These are phyloP conservation scores for Lepilemur ruficaudatus DNA, from an alignment of 2,797 vertebrate genomes.

Conservation along the genomic window DNA sequence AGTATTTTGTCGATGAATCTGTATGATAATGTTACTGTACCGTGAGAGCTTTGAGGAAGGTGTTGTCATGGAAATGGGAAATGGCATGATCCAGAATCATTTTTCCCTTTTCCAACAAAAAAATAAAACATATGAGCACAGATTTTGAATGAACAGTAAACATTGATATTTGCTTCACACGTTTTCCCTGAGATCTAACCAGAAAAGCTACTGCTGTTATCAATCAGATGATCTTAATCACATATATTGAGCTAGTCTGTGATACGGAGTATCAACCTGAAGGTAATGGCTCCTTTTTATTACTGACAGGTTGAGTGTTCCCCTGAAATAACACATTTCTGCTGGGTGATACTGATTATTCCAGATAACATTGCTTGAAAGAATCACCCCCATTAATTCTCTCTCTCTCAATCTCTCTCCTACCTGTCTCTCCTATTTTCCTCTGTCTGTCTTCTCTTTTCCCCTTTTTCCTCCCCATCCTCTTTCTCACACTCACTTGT, in stretches of 20 bases:
- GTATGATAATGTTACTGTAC: background rate
- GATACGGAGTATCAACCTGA: background rate
- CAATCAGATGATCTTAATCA: conserved; percentile 5
- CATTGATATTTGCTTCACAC: background rate
- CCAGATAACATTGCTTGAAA: background rate
- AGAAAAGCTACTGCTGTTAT: background rate
- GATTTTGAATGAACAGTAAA: background rate
- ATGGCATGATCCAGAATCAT: background rate
- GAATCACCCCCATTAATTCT: background rate
- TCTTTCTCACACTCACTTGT: background rate
- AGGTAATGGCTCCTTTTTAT: background rate
- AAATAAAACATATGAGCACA: background rate
- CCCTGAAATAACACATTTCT: conserved; percentile 23
- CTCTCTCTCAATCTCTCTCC: background rate
- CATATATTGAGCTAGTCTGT: background rate
- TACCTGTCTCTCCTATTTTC: background rate
- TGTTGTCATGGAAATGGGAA: background rate
- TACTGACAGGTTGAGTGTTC: background rate
- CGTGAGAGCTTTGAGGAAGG: background rate
- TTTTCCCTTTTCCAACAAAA: background rate
- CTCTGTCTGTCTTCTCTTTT: background rate
- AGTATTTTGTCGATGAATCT: background rate
- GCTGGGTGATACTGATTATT: background rate
- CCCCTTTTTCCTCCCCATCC: background rate
- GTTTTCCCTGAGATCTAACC: background rate